phyloP scores from a whole-genome alignment of 2,888 invertebrate species.

The Aethes cnicana region DNA sequence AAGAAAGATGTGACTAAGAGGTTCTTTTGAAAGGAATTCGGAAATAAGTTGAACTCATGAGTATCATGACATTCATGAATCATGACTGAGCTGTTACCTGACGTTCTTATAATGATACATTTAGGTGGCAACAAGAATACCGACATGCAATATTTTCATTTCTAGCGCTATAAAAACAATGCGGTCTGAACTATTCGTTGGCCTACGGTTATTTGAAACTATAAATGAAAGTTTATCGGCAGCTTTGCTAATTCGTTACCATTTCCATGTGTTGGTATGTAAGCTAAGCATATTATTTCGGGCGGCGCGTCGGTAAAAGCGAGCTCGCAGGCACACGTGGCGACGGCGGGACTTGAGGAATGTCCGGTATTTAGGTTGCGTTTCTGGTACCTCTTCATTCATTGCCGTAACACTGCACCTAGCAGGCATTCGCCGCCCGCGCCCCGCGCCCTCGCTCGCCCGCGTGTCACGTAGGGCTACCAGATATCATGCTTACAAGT shows the following conservation, averaged over 20 bases:
- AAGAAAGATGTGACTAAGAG: constrained; percentile 30
- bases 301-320: constrained; percentile 70
- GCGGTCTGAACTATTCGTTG: constrained; percentile 19
- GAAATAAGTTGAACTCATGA: constrained; percentile 24
- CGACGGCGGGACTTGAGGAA: constrained; percentile 69
- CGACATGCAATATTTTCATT: neutral
- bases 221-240: constrained; percentile 39
- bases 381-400: constrained; percentile 80
- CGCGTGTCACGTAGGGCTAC: constrained; percentile 21
- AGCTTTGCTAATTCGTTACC: constrained; percentile 61
- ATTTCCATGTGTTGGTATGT: constrained; percentile 63
- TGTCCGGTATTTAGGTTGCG: constrained; percentile 80
- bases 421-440: constrained; percentile 42
- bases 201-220: constrained; percentile 19
- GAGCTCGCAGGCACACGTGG: constrained; percentile 70
- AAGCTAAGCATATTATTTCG: constrained; percentile 69
- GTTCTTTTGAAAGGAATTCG: constrained; percentile 27
- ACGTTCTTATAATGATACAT: too few relatives aligned
- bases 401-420: constrained; percentile 76
- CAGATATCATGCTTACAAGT: constrained; percentile 13
- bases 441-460: constrained; percentile 32
- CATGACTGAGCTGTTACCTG: constrained; percentile 36
- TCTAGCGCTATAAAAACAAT: constrained; percentile 21
- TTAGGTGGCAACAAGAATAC: neutral
- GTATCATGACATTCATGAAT: constrained; percentile 6